These are phyloP conservation scores for Leptobrachium ailaonicum DNA, from an alignment of 2,113 vertebrate genomes.

Conservation along the genomic window DNA sequence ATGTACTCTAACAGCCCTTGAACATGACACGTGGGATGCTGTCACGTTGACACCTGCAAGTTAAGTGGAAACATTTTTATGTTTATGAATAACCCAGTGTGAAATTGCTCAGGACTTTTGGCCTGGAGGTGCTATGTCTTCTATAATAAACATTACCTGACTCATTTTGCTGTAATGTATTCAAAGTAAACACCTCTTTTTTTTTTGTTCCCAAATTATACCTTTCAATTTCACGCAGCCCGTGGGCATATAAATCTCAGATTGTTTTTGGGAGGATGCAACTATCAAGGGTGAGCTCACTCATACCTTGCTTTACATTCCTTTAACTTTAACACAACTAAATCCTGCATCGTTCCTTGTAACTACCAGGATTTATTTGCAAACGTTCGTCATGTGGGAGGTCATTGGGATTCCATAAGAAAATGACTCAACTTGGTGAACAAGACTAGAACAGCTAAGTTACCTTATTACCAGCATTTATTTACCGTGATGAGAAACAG, in stretches of 20 bases:
- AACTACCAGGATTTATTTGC: too few species aligned
- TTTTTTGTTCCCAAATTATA: neutral
- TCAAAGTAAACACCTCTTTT: neutral
- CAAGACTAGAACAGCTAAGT: too few species aligned
- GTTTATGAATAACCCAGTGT: constrained; percentile 31
- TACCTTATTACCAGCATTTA: too few species aligned
- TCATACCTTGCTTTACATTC: neutral
- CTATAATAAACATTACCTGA: constrained; percentile 21
- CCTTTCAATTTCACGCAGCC: neutral
- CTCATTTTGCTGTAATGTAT: neutral
- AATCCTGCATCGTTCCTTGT: too few species aligned
- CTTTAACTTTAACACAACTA: too few species aligned
- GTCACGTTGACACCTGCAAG: constrained; percentile 27
- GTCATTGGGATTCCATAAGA: too few species aligned
- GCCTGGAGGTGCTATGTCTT: constrained; percentile 25
- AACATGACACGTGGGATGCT: constrained; percentile 25
- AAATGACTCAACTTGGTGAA: too few species aligned
- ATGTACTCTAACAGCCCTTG: neutral
- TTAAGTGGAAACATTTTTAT: constrained; percentile 17
- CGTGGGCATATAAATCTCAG: neutral
- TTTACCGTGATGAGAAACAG: too few species aligned
- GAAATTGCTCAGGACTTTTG: constrained; percentile 9
- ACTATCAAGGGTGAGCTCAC: neutral
- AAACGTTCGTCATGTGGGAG: too few species aligned
- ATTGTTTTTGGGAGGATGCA: neutral